Conservation (phyloP, 2,113 vertebrate species). For the Orientallactaga bullata region DNA sequence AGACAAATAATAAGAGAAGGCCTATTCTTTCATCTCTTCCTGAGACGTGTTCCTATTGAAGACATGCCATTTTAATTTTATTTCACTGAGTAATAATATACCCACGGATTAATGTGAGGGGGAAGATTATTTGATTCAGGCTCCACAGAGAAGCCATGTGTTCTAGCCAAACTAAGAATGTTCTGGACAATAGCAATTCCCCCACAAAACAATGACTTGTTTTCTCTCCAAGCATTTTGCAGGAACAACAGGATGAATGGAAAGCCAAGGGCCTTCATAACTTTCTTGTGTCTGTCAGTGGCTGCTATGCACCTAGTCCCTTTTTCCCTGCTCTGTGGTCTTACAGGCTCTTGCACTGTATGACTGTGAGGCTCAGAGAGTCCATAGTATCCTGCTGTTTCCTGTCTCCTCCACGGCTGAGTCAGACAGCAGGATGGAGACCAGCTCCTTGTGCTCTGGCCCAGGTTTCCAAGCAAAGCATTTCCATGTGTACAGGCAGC, state of each 20-base stretch:
- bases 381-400: not conserved
- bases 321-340: not conserved
- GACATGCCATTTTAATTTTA: not conserved
- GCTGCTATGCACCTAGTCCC: not conserved
- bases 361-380: not conserved
- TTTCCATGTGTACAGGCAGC: slow-evolving; percentile 41
- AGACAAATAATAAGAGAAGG: not conserved
- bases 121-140: not conserved
- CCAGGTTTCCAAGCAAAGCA: not conserved
- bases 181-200: not conserved
- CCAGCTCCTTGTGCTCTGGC: not conserved
- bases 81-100: not conserved
- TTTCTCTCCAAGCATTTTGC: not conserved
- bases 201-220: not conserved
- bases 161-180: not conserved
- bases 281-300: not conserved
- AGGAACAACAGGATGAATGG: not conserved
- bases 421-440: slow-evolving; percentile 46
- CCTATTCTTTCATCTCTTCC: not conserved
- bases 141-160: not conserved
- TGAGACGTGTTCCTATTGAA: not conserved
- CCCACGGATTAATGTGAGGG: not conserved
- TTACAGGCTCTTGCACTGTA: not conserved
- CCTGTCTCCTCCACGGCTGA: slow-evolving; percentile 50
- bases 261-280: not conserved